Percentiles rank a stretch among this genome's conserved stretches.
These are phyloP conservation scores for Gallinago paraguaiae DNA, from an alignment of 2,113 vertebrate genomes.

Conservation along the genomic window DNA sequence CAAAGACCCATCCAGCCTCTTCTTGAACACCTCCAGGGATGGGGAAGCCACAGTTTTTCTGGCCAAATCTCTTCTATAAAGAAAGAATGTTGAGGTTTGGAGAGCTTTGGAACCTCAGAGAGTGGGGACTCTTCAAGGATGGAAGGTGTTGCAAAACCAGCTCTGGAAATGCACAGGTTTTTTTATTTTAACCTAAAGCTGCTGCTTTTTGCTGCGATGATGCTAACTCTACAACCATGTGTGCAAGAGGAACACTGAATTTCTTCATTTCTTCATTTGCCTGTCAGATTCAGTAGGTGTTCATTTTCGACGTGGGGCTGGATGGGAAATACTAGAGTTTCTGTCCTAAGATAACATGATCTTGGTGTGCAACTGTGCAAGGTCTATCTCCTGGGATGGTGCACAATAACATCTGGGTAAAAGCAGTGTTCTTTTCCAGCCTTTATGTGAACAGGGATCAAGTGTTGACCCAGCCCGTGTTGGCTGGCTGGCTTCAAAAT, in stretches of 20 bases:
- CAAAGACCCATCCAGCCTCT: too few relatives aligned
- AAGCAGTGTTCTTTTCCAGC: not conserved
- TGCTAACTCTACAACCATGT: not conserved
- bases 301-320: not conserved
- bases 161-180: not conserved
- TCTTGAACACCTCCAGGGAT: too few relatives aligned
- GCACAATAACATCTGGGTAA: not conserved
- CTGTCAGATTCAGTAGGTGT: not conserved
- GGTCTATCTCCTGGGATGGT: not conserved
- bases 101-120: not conserved
- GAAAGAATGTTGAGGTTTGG: not conserved
- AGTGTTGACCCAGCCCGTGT: not conserved
- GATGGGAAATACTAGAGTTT: not conserved
- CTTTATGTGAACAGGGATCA: not conserved
- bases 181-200: not conserved
- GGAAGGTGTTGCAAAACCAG: not conserved
- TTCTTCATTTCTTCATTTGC: not conserved
- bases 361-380: not conserved
- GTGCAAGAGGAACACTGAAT: not conserved
- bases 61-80: not conserved
- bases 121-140: not conserved
- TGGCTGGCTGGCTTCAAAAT: not conserved
- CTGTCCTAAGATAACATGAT: not conserved
- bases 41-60: too few relatives aligned
- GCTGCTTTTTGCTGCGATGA: not conserved